Evolutionary conservation across 2,888 invertebrate species (phyloP), one percentile per base, ranked within the genome.

Genomic region (Nemoura dubitans): DNA sequence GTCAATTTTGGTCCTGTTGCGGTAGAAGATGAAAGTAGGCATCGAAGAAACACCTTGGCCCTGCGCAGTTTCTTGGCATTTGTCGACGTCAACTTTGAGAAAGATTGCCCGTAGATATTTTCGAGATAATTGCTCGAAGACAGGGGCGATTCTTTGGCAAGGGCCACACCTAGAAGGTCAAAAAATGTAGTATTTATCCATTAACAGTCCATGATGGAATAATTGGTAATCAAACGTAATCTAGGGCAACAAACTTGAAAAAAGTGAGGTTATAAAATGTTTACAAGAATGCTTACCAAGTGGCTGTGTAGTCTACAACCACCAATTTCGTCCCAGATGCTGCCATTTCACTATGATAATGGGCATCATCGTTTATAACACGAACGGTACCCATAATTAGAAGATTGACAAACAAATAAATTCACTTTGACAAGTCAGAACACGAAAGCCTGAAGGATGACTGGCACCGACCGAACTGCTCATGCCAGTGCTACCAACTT

Each of bases 11-110:
- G 95, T 94, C 94, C 95, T 94, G 91, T 97, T 98, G 89, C 96
- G 95, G 91, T 97, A 99, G 91, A 99, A 98, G 89, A 98, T 95
- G 91, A 99, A 99, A 0, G 99, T 99, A 29, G 99, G 99, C 98
- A 99, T 99, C 0, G 98, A 98, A 87, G 96, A 96, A 77, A 99
- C 97, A 86, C 97, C 97, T 91, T 99, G 97, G 21, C 94, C 93
- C 30, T 95, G 94, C 0, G 99, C 98, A 14, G 97, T 97, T 89
- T 97, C 98, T 89, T 95, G 95, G 90, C 97, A 98, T 91, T 96
- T 95, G 90, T 99, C 99, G 26, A 99, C 98, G 91, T 98, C 98
- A 10, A 99, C 97, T 92, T 98, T 98, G 25, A 98, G 92, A 90
- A 99, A 99, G 25, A 97, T 94, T 21, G 97, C 98, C 89, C 95